phyloP scores from a whole-genome alignment of 2,888 invertebrate genomes.

The Microplitis manilae region DNA sequence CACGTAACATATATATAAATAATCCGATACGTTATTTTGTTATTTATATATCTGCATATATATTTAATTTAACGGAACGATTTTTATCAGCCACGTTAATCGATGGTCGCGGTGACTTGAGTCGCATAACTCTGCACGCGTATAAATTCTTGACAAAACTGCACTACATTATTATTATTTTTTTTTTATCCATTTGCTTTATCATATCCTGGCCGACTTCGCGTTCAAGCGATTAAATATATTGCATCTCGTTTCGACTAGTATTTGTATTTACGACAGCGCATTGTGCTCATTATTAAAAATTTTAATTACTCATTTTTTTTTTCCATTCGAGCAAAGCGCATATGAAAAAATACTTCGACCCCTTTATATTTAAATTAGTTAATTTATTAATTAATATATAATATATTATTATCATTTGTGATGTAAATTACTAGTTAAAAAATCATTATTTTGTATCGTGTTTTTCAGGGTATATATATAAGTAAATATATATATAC shows the following conservation, averaged over 20 bases:
- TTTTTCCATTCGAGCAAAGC: conserved; percentile 20
- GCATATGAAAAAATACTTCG: background rate
- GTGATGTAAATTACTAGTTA: background rate
- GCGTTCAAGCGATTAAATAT: conserved; percentile 39
- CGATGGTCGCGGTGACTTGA: conserved; percentile 31
- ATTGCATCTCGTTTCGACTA: conserved; percentile 43
- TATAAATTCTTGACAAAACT: conserved; percentile 35
- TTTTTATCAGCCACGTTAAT: conserved; percentile 40
- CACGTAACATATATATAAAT: background rate
- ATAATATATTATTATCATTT: background rate
- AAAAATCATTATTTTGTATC: background rate
- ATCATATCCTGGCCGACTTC: conserved; percentile 25
- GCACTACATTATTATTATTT: conserved; percentile 25
- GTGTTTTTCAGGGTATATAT: background rate
- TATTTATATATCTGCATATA: background rate
- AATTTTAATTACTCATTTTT: conserved; percentile 12
- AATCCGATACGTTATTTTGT: no score
- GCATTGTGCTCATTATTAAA: background rate
- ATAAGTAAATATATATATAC: background rate
- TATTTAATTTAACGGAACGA: conserved; percentile 34
- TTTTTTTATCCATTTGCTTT: background rate
- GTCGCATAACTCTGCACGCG: background rate
- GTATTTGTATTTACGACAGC: conserved; percentile 36
- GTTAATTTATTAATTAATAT: background rate
- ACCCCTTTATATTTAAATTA: background rate